Evolutionary conservation across 53 echinoderm and acorn worm species (phyloP).

Genomic region (Echinometra lucunter): DNA sequence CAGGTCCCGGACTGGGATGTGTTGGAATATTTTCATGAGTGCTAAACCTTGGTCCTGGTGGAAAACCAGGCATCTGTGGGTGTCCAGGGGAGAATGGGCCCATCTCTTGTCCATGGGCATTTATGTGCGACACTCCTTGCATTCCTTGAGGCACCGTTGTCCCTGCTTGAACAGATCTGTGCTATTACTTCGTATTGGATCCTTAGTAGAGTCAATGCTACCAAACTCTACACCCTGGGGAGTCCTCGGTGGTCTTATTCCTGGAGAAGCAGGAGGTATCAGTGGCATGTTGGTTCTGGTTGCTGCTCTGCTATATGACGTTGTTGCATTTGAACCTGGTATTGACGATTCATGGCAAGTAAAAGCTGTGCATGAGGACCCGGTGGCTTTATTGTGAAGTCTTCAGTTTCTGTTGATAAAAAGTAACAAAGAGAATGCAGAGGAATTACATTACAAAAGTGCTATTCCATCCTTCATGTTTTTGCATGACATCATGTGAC

Average conservation of each 20-base stretch:
- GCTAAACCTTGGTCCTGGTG: conserved; percentile 29
- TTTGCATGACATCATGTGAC: neutral
- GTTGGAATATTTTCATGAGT: conserved; percentile 45
- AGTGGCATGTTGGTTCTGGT: neutral
- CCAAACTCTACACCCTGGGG: conserved; percentile 72
- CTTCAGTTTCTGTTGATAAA: conserved; percentile 86
- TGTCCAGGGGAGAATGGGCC: conserved; percentile 65
- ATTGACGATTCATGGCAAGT: conserved; percentile 96
- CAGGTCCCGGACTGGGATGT: conserved; percentile 55
- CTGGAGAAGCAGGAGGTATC: conserved; percentile 63
- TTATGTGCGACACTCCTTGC: conserved; percentile 61
- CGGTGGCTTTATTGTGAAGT: conserved; percentile 89
- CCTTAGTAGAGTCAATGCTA: conserved; percentile 66
- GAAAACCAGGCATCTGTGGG: conserved; percentile 54
- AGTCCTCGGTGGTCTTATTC: conserved; percentile 51
- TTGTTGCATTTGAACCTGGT: conserved; percentile 86
- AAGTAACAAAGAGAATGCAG: conserved; percentile 15
- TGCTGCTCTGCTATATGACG: conserved; percentile 77
- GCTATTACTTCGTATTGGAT: conserved; percentile 76
- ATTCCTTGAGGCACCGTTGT: conserved; percentile 30
- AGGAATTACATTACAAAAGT: neutral
- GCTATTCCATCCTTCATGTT: neutral
- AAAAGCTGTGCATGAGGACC: conserved; percentile 97
- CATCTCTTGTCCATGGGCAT: conserved; percentile 67
- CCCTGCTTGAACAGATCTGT: conserved; percentile 62